Evolutionary conservation across 2,888 invertebrate species (phyloP).

Genomic region (Gortyna flavago): DNA sequence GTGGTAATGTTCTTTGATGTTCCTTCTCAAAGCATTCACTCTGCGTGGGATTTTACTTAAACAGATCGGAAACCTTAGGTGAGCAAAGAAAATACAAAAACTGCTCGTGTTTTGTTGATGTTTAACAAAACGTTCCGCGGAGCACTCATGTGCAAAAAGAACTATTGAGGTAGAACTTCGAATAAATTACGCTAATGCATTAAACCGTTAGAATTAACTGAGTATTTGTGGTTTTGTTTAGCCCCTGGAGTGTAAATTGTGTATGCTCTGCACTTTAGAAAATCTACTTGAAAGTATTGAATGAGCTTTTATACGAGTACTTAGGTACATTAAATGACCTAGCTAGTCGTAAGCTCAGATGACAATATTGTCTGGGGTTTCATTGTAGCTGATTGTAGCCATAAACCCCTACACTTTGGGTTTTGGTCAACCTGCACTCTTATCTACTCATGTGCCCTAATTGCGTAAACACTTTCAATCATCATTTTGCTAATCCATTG

Average conservation of each 20-base stretch:
- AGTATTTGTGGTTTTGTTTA: conserved; percentile 43
- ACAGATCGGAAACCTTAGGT: conserved; percentile 61
- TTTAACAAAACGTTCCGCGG: conserved; percentile 45
- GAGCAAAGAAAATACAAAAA: conserved; percentile 47
- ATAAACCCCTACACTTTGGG: not conserved
- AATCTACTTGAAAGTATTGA: conserved; percentile 36
- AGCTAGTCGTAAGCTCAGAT: not conserved
- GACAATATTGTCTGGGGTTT: conserved; percentile 10
- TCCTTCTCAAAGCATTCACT: conserved; percentile 57
- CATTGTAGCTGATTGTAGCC: not conserved
- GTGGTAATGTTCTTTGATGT: conserved; percentile 66
- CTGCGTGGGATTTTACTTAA: conserved; percentile 56
- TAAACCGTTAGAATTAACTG: conserved; percentile 41
- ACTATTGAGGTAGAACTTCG: conserved; percentile 35
- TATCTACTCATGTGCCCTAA: no score
- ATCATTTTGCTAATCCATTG: no score
- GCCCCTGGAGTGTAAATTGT: conserved; percentile 1
- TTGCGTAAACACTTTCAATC: not conserved
- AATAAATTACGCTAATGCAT: conserved; percentile 50
- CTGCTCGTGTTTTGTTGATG: conserved; percentile 50
- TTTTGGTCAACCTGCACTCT: not conserved
- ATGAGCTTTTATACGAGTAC: conserved; percentile 11
- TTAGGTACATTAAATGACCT: not conserved
- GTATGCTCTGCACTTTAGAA: conserved; percentile 29
- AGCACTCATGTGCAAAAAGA: conserved; percentile 41